phyloP scores from a whole-genome alignment of 1,140 invertebrate genomes.

The Drosophila nigrodunni region DNA sequence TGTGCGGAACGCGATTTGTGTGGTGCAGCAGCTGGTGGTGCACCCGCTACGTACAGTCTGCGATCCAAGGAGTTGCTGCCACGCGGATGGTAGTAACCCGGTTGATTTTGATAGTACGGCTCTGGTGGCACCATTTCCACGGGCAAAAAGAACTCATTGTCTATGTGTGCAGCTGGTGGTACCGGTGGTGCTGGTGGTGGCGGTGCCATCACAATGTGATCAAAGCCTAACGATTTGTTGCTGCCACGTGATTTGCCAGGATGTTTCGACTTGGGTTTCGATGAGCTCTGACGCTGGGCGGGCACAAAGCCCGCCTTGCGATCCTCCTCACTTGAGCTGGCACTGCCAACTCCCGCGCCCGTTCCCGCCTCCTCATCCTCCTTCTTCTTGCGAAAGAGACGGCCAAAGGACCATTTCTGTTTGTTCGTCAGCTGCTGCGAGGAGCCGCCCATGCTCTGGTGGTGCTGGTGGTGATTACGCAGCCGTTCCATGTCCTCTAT shows the following conservation, averaged over 20 bases:
- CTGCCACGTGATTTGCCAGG: constrained; percentile 84
- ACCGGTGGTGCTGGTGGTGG: constrained; percentile 40
- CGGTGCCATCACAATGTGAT: constrained; percentile 85
- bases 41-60: constrained; percentile 64
- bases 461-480: constrained; percentile 60
- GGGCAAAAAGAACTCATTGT: constrained; percentile 86
- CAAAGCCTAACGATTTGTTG: constrained; percentile 85
- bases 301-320: constrained; percentile 85
- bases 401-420: constrained; percentile 90
- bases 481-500: constrained; percentile 67
- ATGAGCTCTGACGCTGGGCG: constrained; percentile 57
- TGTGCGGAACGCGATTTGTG: constrained; percentile 60
- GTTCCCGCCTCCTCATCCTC: constrained; percentile 78
- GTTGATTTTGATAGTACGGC: constrained; percentile 78
- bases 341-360: constrained; percentile 83
- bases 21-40: neutral
- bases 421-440: constrained; percentile 85
- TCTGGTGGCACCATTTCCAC: constrained; percentile 85
- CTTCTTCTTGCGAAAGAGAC: constrained; percentile 89
- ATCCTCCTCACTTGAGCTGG: constrained; percentile 88
- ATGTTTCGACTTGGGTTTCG: constrained; percentile 70
- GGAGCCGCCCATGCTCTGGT: constrained; percentile 58
- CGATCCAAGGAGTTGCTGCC: constrained; percentile 82
- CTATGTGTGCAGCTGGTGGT: constrained; percentile 60
- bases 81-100: constrained; percentile 84